These are phyloP conservation scores for Hypomecis punctinalis DNA, from an alignment of 2,888 invertebrate genomes.

Conservation along the genomic window DNA sequence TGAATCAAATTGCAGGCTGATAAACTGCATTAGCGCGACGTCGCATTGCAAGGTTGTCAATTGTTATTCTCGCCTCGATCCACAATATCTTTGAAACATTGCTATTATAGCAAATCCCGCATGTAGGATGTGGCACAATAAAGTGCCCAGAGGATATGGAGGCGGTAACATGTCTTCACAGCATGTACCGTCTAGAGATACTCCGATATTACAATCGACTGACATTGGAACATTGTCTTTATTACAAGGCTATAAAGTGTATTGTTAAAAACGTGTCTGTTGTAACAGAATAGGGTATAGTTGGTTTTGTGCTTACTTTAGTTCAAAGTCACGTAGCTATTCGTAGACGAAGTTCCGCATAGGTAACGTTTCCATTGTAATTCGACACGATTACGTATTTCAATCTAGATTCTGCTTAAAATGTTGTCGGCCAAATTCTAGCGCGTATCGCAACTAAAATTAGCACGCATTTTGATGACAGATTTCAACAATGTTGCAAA, in stretches of 20 bases:
- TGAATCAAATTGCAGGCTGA: conserved; percentile 9
- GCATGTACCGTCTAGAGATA: conserved; percentile 41
- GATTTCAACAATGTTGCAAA: neutral
- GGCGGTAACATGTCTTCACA: conserved; percentile 41
- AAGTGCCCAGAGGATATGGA: conserved; percentile 41
- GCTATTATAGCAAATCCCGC: conserved; percentile 40
- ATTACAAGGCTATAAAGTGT: conserved; percentile 37
- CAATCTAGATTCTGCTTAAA: conserved; percentile 23
- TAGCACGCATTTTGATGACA: neutral
- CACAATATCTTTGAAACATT: conserved; percentile 37
- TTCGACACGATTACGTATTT: conserved; percentile 44
- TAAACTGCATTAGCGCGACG: conserved; percentile 13
- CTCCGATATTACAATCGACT: conserved; percentile 37
- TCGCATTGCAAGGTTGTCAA: conserved; percentile 17
- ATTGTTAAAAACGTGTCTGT: conserved; percentile 31
- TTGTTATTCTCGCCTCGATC: conserved; percentile 37
- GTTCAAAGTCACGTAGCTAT: conserved; percentile 56
- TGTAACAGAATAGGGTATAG: conserved; percentile 20
- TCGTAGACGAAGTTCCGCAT: conserved; percentile 55
- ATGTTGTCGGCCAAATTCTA: conserved; percentile 12
- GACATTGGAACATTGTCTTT: conserved; percentile 32
- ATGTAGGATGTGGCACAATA: conserved; percentile 44
- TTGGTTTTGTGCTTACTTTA: conserved; percentile 39
- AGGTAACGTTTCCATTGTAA: conserved; percentile 50
- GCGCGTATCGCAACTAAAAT: conserved; percentile 9